These are phyloP conservation scores for Columba janthina DNA, from an alignment of 2,113 vertebrate species.

Conservation along the genomic window DNA sequence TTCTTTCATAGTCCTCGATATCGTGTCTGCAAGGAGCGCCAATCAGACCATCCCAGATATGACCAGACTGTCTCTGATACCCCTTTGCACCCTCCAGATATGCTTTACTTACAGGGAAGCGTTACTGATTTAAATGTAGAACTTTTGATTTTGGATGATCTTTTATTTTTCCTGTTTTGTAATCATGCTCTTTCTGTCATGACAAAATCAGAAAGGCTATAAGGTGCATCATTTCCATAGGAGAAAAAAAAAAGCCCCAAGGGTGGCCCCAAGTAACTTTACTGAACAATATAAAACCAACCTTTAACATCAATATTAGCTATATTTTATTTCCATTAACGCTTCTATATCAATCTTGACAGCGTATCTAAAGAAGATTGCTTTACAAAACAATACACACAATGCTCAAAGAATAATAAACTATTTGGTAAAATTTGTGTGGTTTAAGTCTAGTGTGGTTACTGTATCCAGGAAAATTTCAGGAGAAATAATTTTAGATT, in stretches of 20 bases:
- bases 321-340: background rate
- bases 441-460: background rate
- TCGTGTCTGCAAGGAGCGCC: background rate
- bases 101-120: background rate
- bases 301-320: background rate
- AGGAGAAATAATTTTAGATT: background rate
- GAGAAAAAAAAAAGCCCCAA: no score
- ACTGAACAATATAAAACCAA: background rate
- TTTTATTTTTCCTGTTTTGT: background rate
- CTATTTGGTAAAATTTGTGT: background rate
- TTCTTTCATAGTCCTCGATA: constrained; percentile 33
- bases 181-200: background rate
- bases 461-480: background rate
- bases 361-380: background rate
- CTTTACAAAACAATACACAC: background rate
- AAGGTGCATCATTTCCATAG: background rate
- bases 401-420: background rate
- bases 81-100: constrained; percentile 7
- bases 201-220: background rate
- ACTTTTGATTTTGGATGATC: background rate
- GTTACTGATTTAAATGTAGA: background rate
- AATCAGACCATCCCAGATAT: constrained; percentile 3
- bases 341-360: background rate
- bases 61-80: constrained; percentile 1
- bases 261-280: background rate